A percentile compares a stretch with the other conserved stretches of the same genome.
These are phyloP conservation scores for Dendrolimus houi DNA, from an alignment of 2,888 invertebrate genomes.

Conservation along the genomic window DNA sequence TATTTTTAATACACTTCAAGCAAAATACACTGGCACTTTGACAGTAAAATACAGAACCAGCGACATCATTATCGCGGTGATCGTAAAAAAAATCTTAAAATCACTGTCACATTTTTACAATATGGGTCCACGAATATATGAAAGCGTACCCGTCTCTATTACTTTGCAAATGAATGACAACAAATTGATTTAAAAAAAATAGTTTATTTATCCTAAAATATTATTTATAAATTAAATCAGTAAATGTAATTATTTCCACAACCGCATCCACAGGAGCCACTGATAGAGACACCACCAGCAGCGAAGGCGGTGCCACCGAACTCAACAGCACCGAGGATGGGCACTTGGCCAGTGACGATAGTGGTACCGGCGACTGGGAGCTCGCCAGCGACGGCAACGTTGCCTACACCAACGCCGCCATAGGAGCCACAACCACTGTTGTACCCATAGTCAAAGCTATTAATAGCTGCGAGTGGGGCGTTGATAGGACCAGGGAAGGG, in stretches of 20 bases:
- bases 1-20: too few relatives aligned
- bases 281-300: constrained; percentile 33
- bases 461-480: background rate
- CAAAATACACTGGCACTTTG: too few relatives aligned
- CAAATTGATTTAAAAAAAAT: background rate
- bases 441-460: background rate
- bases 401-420: too few relatives aligned
- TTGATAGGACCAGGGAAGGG: too few relatives aligned
- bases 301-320: constrained; percentile 36
- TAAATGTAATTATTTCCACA: constrained; percentile 7
- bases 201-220: background rate
- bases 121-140: too few relatives aligned
- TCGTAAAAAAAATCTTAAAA: too few relatives aligned
- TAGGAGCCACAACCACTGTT: constrained; percentile 14
- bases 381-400: too few relatives aligned
- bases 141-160: too few relatives aligned
- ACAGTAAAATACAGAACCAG: too few relatives aligned
- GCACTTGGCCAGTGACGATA: constrained; percentile 29
- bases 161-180: too few relatives aligned
- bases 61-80: too few relatives aligned
- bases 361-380: constrained; percentile 21
- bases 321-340: background rate
- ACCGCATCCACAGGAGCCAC: constrained; percentile 32
- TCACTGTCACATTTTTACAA: too few relatives aligned
- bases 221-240: constrained; percentile 3